phyloP scores from a whole-genome alignment of 2,113 vertebrate species.

The Coregonus clupeaformis region DNA sequence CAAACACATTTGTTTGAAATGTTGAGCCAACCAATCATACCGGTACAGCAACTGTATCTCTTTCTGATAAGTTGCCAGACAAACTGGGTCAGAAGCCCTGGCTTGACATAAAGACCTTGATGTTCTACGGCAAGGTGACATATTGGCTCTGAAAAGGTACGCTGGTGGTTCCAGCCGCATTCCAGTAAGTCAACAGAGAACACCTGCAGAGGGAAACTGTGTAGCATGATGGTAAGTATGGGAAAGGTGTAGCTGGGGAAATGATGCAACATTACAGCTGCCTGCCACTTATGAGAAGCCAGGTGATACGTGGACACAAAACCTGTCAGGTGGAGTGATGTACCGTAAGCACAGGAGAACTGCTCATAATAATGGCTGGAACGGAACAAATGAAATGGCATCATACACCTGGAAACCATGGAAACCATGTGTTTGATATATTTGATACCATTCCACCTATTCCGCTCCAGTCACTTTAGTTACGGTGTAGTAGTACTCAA shows the following conservation, averaged over 20 bases:
- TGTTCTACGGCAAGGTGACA: background rate
- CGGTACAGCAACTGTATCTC: background rate
- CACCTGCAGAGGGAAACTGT: too few relatives aligned
- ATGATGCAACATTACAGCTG: background rate
- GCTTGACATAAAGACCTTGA: conserved; percentile 1
- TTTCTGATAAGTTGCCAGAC: background rate
- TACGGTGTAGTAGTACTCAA: too few relatives aligned
- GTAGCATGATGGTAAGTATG: background rate
- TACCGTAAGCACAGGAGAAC: too few relatives aligned
- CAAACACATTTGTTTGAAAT: background rate
- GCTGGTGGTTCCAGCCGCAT: background rate
- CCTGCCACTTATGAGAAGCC: background rate
- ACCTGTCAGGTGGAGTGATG: background rate
- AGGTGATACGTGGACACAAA: background rate
- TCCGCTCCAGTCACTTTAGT: background rate
- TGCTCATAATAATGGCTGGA: too few relatives aligned
- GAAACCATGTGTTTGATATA: too few relatives aligned
- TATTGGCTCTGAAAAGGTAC: background rate
- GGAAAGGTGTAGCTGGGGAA: background rate
- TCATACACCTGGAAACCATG: too few relatives aligned
- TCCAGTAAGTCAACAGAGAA: background rate
- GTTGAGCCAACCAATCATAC: background rate
- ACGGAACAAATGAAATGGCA: too few relatives aligned
- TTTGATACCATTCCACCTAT: too few relatives aligned
- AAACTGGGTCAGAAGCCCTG: background rate